Evolutionary conservation across 2,797 vertebrate species (phyloP), one percentile per base, ranked within the genome.

Genomic region (Steatocranus sp.): DNA sequence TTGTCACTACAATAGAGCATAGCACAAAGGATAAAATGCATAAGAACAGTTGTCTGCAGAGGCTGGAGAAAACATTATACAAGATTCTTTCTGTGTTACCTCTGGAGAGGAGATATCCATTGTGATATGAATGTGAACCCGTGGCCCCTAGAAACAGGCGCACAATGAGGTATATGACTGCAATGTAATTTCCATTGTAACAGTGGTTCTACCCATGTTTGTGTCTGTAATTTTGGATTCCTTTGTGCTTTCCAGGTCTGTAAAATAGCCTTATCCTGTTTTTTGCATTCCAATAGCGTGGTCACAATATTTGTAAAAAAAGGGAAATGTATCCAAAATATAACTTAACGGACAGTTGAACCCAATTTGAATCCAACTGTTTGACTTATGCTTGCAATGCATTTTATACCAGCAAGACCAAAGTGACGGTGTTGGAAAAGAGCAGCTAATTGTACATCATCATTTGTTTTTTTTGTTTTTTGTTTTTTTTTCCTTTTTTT

Each of bases 231-330:
- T 73, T 73, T 46, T 73, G 17, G 25, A 30, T 48, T 48, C 25
- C 41, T 73, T 48, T 73, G 68, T 48, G 41, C 15, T 48, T 48
- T 48, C 3, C 3, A 48, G 1, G 0, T 27, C 15, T 41, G 34
- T 66, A 66, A 66, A 41, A 25, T 20, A 48, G 43, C 48, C 17
- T 48, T 32, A 12, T 73, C 3, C 1, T 46, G 43, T 48, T 73
- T 73, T n/a, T 25, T 73, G 25, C 10, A 73, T 70, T 18, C 66
- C 41, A 70, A 30, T 46, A 46, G 6, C 0, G 1, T 0, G 1
- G 23, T 70, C 23, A 30, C 2, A 17, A 46, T 46, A 46, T 8
- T 27, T 25, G 58, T 18, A 1, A 25, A 73, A 46, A 73, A 73
- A 73, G 11, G 1, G 2, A 73, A 48, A 48, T 27, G 12, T 73